Conservation (phyloP, 2,113 vertebrate species). For the Amblyornis subalaris region DNA sequence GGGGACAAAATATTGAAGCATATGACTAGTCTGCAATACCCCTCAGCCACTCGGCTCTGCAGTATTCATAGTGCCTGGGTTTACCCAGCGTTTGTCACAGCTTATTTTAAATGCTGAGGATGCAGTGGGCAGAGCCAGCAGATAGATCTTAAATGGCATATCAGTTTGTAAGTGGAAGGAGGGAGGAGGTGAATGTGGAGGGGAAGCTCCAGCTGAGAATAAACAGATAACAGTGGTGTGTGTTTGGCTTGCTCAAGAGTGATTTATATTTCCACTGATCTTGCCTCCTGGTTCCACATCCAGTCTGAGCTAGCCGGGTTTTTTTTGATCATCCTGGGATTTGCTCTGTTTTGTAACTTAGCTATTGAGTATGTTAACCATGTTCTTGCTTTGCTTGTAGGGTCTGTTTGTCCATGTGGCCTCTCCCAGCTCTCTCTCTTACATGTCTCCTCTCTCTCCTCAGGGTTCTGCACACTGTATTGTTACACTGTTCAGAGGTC, state of each 20-base stretch:
- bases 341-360: not conserved
- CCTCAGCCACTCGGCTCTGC: not conserved
- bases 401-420: not conserved
- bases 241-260: not conserved
- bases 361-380: not conserved
- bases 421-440: not conserved
- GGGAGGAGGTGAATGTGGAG: not conserved
- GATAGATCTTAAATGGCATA: not conserved
- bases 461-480: not conserved
- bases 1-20: constrained; percentile 22
- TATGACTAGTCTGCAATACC: not conserved
- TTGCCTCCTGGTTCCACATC: not conserved
- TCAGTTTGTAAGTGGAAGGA: not conserved
- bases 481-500: not conserved
- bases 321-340: not conserved
- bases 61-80: not conserved
- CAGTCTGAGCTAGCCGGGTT: not conserved
- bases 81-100: not conserved
- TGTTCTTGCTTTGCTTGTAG: not conserved
- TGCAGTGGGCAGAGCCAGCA: constrained; percentile 25
- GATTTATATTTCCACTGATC: not conserved
- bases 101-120: not conserved
- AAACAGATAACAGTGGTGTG: not conserved
- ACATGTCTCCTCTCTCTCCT: not conserved
- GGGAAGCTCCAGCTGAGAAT: constrained; percentile 25